Percentiles rank a stretch among this genome's conserved stretches.
Evolutionary conservation across 1,140 invertebrate genomes (phyloP).

Genomic region (Cyclargus thomasi): DNA sequence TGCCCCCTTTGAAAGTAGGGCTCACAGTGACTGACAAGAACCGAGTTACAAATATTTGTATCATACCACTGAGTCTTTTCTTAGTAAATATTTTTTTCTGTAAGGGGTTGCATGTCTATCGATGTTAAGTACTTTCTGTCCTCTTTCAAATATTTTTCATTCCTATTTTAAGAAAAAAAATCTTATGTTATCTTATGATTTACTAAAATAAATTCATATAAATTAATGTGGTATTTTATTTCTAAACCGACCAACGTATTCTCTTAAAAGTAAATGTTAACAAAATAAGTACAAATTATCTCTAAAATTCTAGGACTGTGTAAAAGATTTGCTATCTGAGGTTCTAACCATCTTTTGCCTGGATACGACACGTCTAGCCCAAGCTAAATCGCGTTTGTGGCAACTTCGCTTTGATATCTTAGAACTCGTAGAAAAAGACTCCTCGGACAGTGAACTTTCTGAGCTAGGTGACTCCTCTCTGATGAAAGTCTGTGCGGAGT

Average conservation of each 20-base stretch:
- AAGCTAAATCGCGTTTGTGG: slow-evolving; percentile 46
- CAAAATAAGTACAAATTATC: slow-evolving; percentile 7
- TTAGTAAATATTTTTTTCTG: no score
- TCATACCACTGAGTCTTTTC: no score
- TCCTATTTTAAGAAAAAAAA: neutral
- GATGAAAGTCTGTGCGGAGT: slow-evolving; percentile 37
- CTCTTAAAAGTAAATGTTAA: neutral
- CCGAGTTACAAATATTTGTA: no score
- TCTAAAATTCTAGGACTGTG: slow-evolving; percentile 11
- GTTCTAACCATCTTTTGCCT: slow-evolving; percentile 37
- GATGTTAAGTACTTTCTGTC: neutral
- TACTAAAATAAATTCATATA: neutral
- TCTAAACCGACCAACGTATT: neutral
- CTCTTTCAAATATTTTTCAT: slow-evolving; percentile 2
- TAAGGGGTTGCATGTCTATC: neutral
- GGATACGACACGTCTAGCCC: slow-evolving; percentile 47
- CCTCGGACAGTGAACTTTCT: slow-evolving; percentile 34
- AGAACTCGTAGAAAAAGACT: slow-evolving; percentile 36
- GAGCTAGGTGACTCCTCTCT: slow-evolving; percentile 41
- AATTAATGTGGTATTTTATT: neutral
- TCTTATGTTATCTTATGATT: slow-evolving; percentile 6
- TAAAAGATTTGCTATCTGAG: slow-evolving; percentile 46
- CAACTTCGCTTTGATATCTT: slow-evolving; percentile 36
- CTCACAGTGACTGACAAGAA: no score
- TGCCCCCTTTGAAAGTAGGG: no score